phyloP scores from a whole-genome alignment of 2,113 vertebrate species.

The Lucifuga dentata region DNA sequence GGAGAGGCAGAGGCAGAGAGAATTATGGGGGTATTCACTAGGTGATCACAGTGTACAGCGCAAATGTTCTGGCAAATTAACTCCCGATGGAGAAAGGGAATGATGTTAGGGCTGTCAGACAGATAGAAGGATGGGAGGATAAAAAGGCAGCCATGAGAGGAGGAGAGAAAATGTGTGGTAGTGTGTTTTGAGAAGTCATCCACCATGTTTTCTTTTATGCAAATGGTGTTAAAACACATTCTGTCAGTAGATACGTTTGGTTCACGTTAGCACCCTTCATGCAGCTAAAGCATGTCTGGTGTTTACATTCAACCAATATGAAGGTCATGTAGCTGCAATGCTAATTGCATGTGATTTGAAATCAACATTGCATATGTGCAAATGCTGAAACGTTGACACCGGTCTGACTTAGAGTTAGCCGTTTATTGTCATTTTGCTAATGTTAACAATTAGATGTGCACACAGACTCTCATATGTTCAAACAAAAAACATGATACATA shows the following conservation, averaged over 20 bases:
- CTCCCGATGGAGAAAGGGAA: constrained; percentile 68
- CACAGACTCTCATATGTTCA: neutral
- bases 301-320: constrained; percentile 27
- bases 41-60: constrained; percentile 83
- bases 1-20: constrained; percentile 71
- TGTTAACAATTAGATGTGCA: no score
- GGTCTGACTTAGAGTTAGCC: constrained; percentile 14
- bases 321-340: constrained; percentile 6
- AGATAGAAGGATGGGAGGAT: constrained; percentile 80
- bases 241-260: constrained; percentile 40
- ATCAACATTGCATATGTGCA: constrained; percentile 24
- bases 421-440: no score
- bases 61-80: constrained; percentile 85
- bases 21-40: constrained; percentile 87
- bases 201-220: constrained; percentile 32
- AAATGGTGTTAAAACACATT: constrained; percentile 26
- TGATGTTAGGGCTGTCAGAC: constrained; percentile 71
- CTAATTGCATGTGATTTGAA: constrained; percentile 32
- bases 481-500: no score
- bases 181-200: constrained; percentile 34
- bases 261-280: constrained; percentile 32
- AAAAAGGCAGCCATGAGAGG: constrained; percentile 62
- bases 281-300: constrained; percentile 12
- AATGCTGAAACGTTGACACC: constrained; percentile 9
- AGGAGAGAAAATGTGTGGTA: constrained; percentile 44